Evolutionary conservation across 2,113 vertebrate species (phyloP).

Genomic region (Leptosomus discolor): DNA sequence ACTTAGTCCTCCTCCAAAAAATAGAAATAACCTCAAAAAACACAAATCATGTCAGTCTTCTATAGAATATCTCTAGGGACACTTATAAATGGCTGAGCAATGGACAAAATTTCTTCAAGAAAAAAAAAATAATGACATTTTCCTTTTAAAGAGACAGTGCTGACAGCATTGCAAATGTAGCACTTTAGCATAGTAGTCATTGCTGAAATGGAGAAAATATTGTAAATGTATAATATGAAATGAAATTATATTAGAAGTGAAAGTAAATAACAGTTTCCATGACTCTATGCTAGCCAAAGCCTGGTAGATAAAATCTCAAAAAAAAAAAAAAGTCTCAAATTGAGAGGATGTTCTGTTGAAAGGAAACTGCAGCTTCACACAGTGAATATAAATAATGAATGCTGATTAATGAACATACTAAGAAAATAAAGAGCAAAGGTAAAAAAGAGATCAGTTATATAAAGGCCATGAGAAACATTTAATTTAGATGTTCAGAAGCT

Average conservation of each 20-base stretch:
- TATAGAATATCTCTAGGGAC: not conserved
- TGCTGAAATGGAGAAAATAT: not conserved
- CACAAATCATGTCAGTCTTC: not conserved
- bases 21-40: not conserved
- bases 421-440: constrained; percentile 16
- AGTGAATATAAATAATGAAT: not conserved
- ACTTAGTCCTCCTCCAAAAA: not conserved
- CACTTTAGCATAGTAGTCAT: not conserved
- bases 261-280: not conserved
- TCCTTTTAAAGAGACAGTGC: not conserved
- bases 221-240: not conserved
- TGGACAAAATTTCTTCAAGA: not conserved
- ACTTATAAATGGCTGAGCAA: not conserved
- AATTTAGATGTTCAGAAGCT: constrained; percentile 1
- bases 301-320: not conserved
- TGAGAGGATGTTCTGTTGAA: not conserved
- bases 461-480: constrained; percentile 10
- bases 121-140: not conserved
- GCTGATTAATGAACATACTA: not conserved
- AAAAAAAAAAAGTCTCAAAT: not conserved
- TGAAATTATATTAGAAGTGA: not conserved
- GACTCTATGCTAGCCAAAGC: not conserved
- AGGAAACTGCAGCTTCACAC: not conserved
- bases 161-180: not conserved
- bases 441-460: constrained; percentile 5